These are phyloP conservation scores for Limanda limanda DNA, from an alignment of 2,113 vertebrate genomes.

Conservation along the genomic window DNA sequence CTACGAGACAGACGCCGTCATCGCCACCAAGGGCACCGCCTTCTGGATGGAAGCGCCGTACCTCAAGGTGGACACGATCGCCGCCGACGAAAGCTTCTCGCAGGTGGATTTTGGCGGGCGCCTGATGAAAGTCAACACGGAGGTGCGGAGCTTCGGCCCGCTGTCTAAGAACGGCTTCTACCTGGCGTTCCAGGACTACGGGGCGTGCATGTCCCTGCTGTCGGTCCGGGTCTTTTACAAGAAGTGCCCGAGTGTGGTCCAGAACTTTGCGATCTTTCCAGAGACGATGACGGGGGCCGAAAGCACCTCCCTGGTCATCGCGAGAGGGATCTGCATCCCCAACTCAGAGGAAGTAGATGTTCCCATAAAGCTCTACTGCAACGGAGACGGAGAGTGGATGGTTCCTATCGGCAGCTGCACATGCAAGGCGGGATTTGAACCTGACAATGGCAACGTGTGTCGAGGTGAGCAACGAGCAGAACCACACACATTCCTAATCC, in stretches of 20 bases:
- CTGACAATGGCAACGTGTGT: slow-evolving; percentile 93
- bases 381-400: slow-evolving; percentile 99
- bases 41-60: slow-evolving; percentile 99
- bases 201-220: slow-evolving; percentile 98
- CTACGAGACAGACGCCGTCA: slow-evolving; percentile 95
- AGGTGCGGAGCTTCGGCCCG: slow-evolving; percentile 96
- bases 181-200: slow-evolving; percentile 98
- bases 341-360: slow-evolving; percentile 97
- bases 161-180: slow-evolving; percentile 97
- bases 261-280: slow-evolving; percentile 97
- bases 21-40: slow-evolving; percentile 94
- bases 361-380: slow-evolving; percentile 99
- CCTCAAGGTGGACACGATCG: slow-evolving; percentile 99
- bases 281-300: slow-evolving; percentile 98
- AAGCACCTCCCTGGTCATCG: slow-evolving; percentile 97
- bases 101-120: slow-evolving; percentile 98
- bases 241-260: slow-evolving; percentile 97
- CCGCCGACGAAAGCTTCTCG: slow-evolving; percentile 98
- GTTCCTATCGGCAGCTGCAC: slow-evolving; percentile 98
- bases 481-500: not conserved
- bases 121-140: slow-evolving; percentile 98
- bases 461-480: slow-evolving; percentile 83
- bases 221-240: slow-evolving; percentile 98
- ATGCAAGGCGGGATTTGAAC: slow-evolving; percentile 96
- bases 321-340: slow-evolving; percentile 93